A percentile compares a stretch with the other conserved stretches of the same genome.
phyloP scores from a whole-genome alignment of 2,888 invertebrate species.

The Macropis europaea region DNA sequence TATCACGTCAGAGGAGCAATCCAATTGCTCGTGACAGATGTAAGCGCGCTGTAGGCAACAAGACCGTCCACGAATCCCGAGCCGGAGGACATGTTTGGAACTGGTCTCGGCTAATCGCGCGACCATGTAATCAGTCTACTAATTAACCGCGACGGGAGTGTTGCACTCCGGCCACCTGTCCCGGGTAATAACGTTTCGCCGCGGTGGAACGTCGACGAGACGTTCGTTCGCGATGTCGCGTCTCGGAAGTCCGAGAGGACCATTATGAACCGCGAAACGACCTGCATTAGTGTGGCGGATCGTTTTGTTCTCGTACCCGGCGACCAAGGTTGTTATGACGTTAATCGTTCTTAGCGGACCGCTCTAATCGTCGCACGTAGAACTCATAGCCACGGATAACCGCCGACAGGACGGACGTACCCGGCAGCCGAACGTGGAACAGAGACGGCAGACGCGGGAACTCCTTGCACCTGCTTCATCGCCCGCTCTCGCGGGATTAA shows the following conservation, averaged over 20 bases:
- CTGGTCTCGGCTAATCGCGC: slow-evolving; percentile 32
- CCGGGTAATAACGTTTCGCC: slow-evolving; percentile 38
- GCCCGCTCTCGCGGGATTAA: slow-evolving; percentile 39
- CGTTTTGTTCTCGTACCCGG: slow-evolving; percentile 32
- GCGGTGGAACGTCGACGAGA: slow-evolving; percentile 2
- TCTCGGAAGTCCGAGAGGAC: slow-evolving; percentile 44
- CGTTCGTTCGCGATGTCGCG: slow-evolving; percentile 29
- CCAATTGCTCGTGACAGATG: background rate
- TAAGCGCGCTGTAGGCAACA: too few species aligned
- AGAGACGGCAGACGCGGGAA: slow-evolving; percentile 16
- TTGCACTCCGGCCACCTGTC: slow-evolving; percentile 41
- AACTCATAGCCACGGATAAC: slow-evolving; percentile 18
- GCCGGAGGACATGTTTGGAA: slow-evolving; percentile 9
- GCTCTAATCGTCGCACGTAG: slow-evolving; percentile 41
- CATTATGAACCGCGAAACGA: slow-evolving; percentile 56
- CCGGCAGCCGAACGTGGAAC: background rate
- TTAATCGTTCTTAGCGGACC: slow-evolving; percentile 48
- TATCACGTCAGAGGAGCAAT: background rate
- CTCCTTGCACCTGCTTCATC: slow-evolving; percentile 33
- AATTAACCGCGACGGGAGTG: slow-evolving; percentile 44
- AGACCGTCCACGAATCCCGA: slow-evolving; percentile 15
- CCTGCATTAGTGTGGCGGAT: slow-evolving; percentile 42
- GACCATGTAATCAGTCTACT: slow-evolving; percentile 49
- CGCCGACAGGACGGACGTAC: slow-evolving; percentile 4
- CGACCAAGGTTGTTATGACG: slow-evolving; percentile 31